Percentiles rank a stretch among this genome's conserved stretches.
These are phyloP conservation scores for Agrypnia vestita DNA, from an alignment of 1,140 invertebrate genomes.

Conservation along the genomic window DNA sequence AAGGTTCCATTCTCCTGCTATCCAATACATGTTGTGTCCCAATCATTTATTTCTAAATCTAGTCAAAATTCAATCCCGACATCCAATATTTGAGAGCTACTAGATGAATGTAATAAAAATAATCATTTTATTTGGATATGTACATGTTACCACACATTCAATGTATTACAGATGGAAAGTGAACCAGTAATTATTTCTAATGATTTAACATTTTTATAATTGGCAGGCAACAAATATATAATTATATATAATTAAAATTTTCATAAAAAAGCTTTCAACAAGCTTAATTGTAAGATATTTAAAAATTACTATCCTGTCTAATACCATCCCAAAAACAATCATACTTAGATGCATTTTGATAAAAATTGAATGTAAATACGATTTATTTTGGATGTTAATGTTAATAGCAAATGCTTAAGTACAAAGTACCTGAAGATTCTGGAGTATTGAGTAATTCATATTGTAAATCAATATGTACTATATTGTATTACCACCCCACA, in stretches of 20 bases:
- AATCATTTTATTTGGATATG: slow-evolving; percentile 46
- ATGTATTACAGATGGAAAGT: not conserved
- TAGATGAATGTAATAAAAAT: slow-evolving; percentile 38
- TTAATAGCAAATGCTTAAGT: not conserved
- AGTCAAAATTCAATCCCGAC: too few relatives aligned
- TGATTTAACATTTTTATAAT: slow-evolving; percentile 12
- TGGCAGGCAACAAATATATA: slow-evolving; percentile 10
- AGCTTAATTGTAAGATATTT: slow-evolving; percentile 31
- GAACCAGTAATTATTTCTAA: slow-evolving; percentile 2
- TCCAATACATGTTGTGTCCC: not conserved
- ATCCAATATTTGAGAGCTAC: too few relatives aligned
- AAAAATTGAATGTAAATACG: not conserved
- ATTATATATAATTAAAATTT: slow-evolving; percentile 5
- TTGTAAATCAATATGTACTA: too few relatives aligned
- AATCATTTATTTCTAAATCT: too few relatives aligned
- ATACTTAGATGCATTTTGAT: slow-evolving; percentile 6
- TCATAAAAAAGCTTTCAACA: not conserved
- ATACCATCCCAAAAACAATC: not conserved
- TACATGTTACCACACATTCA: slow-evolving; percentile 11
- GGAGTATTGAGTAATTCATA: too few relatives aligned
- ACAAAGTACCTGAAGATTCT: too few relatives aligned
- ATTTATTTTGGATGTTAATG: not conserved
- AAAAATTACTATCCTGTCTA: not conserved
- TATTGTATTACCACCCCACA: too few relatives aligned
- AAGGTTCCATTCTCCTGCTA: not conserved